Evolutionary conservation across 2,888 invertebrate species (phyloP), one percentile per base, ranked within the genome.

Genomic region (Morinoia aosen): DNA sequence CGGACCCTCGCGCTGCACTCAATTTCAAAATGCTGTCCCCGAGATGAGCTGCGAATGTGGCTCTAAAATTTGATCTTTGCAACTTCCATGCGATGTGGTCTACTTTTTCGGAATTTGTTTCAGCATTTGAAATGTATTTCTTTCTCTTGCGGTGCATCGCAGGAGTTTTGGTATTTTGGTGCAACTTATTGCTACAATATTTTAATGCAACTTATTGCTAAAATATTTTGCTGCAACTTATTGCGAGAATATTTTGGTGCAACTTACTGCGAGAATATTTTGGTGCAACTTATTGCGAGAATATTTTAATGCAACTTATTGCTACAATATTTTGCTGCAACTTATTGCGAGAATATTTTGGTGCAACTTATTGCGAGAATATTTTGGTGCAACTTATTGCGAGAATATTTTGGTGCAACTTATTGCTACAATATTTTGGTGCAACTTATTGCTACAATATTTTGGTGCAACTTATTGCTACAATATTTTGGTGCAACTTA

Each of bases 11-110:
- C 93, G 25, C 93, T 7, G 39, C 57, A 57, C 56, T 93, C 1
- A 93, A 93, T 93, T 93, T 93, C 19, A 93, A 93, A 93, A 48
- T 93, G 93, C 7, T 16, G 58, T 57, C 93, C 40, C 57, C 58
- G 8, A 76, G 25, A 33, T 76, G 25, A 76, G 25, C 25, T 33
- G 76, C 25, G 33, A 76, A 76, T 76, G 33, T 76, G 76, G 16
- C 76, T 76, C 25, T 76, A 88, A 8, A n/a, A 88, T 8, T 88
- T 88, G 88, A 1, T n/a, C 88, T 39, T 39, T 88, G 33, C 19
- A 25, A 33, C 88, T 88, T 19, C n/a, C n/a, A 33, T 39, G 11
- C 39, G 11, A 12, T 40, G 14, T 10, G 14, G 0, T 48, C 39
- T 0, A 90, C 14, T 4, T 40, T 39, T 64, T 64, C 64, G 64